Percentiles rank a stretch among this genome's conserved stretches.
Evolutionary conservation across 2,113 vertebrate genomes (phyloP).

Genomic region (Calyptommatus sinebrachiatus): DNA sequence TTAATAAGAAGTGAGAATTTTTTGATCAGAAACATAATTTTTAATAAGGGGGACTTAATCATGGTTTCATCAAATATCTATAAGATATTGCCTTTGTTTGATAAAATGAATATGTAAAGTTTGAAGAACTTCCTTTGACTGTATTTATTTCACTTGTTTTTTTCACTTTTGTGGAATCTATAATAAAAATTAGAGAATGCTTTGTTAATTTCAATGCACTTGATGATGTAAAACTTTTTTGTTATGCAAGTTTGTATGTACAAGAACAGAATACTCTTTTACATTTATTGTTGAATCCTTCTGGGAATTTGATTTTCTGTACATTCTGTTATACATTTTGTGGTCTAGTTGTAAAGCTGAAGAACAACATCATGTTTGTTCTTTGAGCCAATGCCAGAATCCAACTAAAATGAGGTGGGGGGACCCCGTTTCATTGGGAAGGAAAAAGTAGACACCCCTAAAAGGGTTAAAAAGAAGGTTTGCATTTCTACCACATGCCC

Average conservation of each 20-base stretch:
- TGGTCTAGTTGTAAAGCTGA: slow-evolving; percentile 53
- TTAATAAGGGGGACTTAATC: background rate
- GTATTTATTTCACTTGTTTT: background rate
- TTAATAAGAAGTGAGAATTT: slow-evolving; percentile 8
- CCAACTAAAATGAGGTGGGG: slow-evolving; percentile 40
- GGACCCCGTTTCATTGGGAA: slow-evolving; percentile 62
- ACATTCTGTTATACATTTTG: slow-evolving; percentile 25
- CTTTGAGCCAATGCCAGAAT: slow-evolving; percentile 51
- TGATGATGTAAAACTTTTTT: slow-evolving; percentile 28
- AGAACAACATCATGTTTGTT: slow-evolving; percentile 37
- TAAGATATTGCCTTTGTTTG: background rate
- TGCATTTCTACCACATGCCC: slow-evolving; percentile 79
- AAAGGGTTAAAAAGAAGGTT: slow-evolving; percentile 79
- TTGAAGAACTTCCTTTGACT: background rate
- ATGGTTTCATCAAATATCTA: slow-evolving; percentile 13
- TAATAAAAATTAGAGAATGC: background rate
- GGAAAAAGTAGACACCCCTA: slow-evolving; percentile 57
- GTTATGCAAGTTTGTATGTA: background rate
- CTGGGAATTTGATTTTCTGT: slow-evolving; percentile 40
- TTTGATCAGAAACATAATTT: background rate
- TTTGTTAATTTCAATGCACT: slow-evolving; percentile 3
- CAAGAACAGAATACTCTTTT: no score
- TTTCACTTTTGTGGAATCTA: slow-evolving; percentile 14
- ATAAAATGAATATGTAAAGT: background rate
- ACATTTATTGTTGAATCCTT: slow-evolving; percentile 1